A percentile compares a stretch with the other conserved stretches of the same genome.
These are phyloP conservation scores for Penelope pileata DNA, from an alignment of 2,113 vertebrate species.

Conservation along the genomic window DNA sequence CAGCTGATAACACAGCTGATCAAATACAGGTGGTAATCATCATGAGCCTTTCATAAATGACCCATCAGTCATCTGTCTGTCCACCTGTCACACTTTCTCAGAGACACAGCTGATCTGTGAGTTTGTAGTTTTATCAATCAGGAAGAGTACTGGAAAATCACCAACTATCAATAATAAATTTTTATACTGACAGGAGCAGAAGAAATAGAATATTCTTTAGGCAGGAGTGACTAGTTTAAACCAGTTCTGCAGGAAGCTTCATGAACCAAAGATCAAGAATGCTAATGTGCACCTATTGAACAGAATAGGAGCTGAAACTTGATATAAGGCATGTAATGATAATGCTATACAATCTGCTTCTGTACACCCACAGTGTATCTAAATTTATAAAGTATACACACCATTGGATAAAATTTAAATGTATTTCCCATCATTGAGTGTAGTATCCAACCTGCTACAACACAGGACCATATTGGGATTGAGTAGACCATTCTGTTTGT, in stretches of 20 bases:
- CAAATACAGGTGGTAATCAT: not conserved
- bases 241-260: conserved; percentile 62
- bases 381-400: conserved; percentile 15
- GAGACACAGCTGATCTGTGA: not conserved
- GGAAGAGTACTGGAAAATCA: conserved; percentile 41
- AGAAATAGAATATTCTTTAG: conserved; percentile 34
- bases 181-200: conserved; percentile 21
- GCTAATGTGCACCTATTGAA: conserved; percentile 51
- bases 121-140: not conserved
- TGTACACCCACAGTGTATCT: conserved; percentile 44
- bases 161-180: conserved; percentile 31
- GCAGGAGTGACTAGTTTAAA: conserved; percentile 26
- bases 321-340: conserved; percentile 41
- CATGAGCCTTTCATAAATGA: not conserved
- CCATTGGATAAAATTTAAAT: conserved; percentile 41
- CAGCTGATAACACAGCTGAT: not conserved
- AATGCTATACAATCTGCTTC: conserved; percentile 47
- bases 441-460: conserved; percentile 57
- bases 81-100: not conserved
- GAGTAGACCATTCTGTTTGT: conserved; percentile 54
- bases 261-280: conserved; percentile 50
- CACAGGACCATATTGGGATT: conserved; percentile 53
- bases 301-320: conserved; percentile 59
- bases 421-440: not conserved
- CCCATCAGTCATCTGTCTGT: not conserved